A percentile compares a stretch with the other conserved stretches of the same genome.
Evolutionary conservation across 2,797 vertebrate species (phyloP).

Genomic region (Staurois parvus): DNA sequence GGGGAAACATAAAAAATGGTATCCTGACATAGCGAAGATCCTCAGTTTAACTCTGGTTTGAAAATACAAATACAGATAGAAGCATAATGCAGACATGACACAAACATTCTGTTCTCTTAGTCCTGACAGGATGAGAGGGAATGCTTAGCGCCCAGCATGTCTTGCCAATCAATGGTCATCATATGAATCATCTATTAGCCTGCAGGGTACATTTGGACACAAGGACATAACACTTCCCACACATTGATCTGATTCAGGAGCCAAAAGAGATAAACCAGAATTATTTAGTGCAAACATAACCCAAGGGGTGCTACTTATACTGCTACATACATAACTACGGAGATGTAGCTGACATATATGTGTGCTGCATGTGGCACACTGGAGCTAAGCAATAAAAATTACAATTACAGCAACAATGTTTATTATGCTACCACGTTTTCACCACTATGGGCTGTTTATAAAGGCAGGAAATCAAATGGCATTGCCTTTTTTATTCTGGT

Average conservation of each 20-base stretch:
- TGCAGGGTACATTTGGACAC: slow-evolving; percentile 23
- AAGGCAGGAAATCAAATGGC: too few relatives aligned
- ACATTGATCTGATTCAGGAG: slow-evolving; percentile 30
- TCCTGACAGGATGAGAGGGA: neutral
- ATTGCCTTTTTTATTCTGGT: too few relatives aligned
- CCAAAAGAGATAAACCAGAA: neutral
- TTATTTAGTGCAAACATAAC: slow-evolving; percentile 9
- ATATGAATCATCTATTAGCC: slow-evolving; percentile 34
- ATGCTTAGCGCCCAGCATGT: slow-evolving; percentile 36
- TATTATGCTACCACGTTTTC: too few relatives aligned
- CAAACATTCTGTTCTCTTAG: neutral
- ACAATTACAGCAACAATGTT: too few relatives aligned
- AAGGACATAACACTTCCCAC: neutral
- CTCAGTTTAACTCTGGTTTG: neutral
- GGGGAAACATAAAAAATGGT: neutral
- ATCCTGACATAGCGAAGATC: neutral
- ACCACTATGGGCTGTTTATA: too few relatives aligned
- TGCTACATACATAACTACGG: neutral
- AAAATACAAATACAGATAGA: too few relatives aligned
- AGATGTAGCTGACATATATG: neutral
- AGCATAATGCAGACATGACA: too few relatives aligned
- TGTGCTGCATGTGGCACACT: neutral
- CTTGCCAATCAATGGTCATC: slow-evolving; percentile 48
- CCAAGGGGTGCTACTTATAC: neutral
- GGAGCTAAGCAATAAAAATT: neutral